Evolutionary conservation across 2,113 vertebrate genomes (phyloP), one percentile per base, ranked within the genome.

Genomic region (Eptesicus fuscus): DNA sequence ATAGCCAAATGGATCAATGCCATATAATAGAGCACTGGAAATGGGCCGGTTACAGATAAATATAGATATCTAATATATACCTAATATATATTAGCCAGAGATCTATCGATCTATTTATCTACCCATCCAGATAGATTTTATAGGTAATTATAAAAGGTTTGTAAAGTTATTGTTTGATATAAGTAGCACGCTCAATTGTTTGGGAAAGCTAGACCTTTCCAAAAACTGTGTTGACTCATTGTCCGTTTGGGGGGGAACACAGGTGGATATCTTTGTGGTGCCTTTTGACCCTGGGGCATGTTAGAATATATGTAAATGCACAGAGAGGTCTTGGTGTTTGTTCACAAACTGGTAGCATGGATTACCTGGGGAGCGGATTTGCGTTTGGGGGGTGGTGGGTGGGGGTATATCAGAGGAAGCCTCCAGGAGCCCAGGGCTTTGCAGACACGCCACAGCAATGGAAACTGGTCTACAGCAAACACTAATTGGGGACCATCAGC

Each of bases 391-490:
- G 16, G 12, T 37, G 37, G 37, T 4, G 37, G 37, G 37, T n/a
- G 44, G 23, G 37, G 4, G 12, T 12, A 32, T 53, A 47, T 9
- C 37, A 69, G 4, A 67, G 14, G 65, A 28, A 70, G 25, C 18
- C 79, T 11, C 30, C 87, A 30, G 8, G 86, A 28, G 1, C 25
- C 73, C 11, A 40, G 73, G 44, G 37, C 61, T 30, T 3, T 37
- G 53, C 6, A 30, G 14, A 11, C 3, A 5, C 2, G 25, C 22
- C 2, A 1, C 47, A 40, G 30, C 3, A 13, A 32, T 25, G 32
- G 86, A 23, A 42, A 40, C 76, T 28, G n/a, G 28, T 23, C 51
- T 22, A 14, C 47, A 67, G 42, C 18, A 44, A 28, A 35, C 10
- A 7, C 67, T 35, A 11, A 30, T 4, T 1, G 3, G n/a, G 70